Base-by-base conservation (phyloP, 1,140 invertebrate genomes). In the Ips typographus region DNA sequence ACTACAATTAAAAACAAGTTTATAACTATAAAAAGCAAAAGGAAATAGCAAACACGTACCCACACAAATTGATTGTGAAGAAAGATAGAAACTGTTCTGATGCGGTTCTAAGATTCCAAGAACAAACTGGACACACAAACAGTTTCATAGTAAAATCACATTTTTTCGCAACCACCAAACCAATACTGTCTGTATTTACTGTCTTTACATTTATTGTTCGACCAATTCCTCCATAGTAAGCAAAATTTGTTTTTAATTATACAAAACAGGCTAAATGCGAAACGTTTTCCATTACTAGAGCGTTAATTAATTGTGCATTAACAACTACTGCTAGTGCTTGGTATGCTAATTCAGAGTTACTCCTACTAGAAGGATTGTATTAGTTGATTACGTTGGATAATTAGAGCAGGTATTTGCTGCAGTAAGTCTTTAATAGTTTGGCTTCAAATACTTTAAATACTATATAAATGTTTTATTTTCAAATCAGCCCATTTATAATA, bases 191-290 rank as follows among this genome's bases (percentile, higher is more conserved):
- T 61, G 40, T 41, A 52, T 5, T 51, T 37, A 39, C 37, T 52
- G 41, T 44, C 7, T 39, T 37, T 36, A 37, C 38, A 56, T 47
- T 47, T 8, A 49, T 8, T 49, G 3, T 49, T 49, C 22, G 44
- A 2, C 44, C 22, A 36, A 39, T 6, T 40, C 39, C 55, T 65
- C 51, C 53, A 56, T 65, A 65, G 52, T 53, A 57, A 65, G 63
- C 63, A 65, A 65, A 65, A 65, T 65, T 57, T n/a, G 22, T 65
- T 65, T 65, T 65, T 65, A 65, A 65, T 65, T 65, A 22, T 41
- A 36, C 37, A 22, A 38, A 49, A 49, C 1, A 49, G 44, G 3
- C 41, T 37, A 41, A 53, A 40, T n/a, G 40, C 36, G n/a, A 44
- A 37, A 7, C 22, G 36, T 39, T 56, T 7, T 3, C 38, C 22